phyloP scores from a whole-genome alignment of 2,888 invertebrate species.

The Caenorhabditis wallacei region DNA sequence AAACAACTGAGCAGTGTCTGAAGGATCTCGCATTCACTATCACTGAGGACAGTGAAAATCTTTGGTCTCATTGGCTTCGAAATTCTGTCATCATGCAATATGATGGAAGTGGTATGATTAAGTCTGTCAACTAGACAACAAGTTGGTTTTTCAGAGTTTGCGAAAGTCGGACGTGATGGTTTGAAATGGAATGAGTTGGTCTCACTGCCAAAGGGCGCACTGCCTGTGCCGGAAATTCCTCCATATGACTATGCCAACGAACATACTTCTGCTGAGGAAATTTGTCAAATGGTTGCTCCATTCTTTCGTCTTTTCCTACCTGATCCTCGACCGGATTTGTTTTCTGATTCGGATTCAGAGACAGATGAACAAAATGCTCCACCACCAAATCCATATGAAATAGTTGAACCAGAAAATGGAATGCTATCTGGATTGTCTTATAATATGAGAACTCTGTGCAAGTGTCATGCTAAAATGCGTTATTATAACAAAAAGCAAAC shows the following conservation, averaged over 20 bases:
- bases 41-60: background rate
- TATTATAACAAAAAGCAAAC: conserved; percentile 38
- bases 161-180: background rate
- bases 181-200: conserved; percentile 24
- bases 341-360: background rate
- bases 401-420: background rate
- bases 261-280: conserved; percentile 20
- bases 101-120: no score
- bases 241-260: conserved; percentile 26
- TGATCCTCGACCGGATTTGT: conserved; percentile 44
- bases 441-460: conserved; percentile 40
- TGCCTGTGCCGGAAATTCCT: conserved; percentile 31
- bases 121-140: no score
- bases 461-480: conserved; percentile 45
- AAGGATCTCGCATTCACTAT: conserved; percentile 40
- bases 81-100: no score
- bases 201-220: background rate
- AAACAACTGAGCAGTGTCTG: conserved; percentile 16
- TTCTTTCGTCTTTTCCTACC: conserved; percentile 55
- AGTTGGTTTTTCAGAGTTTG: conserved; percentile 25
- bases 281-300: conserved; percentile 49
- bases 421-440: background rate
- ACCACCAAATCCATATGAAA: conserved; percentile 10
- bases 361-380: background rate
- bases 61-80: background rate